Evolutionary conservation across 2,113 vertebrate species (phyloP).

Genomic region (Phaethornis superciliosus): DNA sequence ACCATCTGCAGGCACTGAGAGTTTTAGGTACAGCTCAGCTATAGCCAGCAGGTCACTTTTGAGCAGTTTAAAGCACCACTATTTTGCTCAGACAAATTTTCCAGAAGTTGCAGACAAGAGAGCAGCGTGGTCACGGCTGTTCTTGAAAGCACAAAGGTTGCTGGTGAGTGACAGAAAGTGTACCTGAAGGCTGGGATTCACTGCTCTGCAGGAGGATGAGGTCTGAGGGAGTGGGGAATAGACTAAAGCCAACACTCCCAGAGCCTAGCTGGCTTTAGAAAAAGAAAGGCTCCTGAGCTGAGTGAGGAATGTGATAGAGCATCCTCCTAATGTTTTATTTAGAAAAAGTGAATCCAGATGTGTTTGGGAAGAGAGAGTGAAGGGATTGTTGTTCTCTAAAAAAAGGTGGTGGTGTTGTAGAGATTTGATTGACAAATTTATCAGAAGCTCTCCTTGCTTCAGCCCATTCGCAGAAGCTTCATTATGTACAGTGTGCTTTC

Average conservation of each 20-base stretch:
- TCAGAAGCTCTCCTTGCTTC: not conserved
- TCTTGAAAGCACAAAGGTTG: not conserved
- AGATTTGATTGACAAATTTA: not conserved
- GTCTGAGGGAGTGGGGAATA: not conserved
- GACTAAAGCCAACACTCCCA: not conserved
- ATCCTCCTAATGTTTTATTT: not conserved
- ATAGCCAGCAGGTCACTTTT: not conserved
- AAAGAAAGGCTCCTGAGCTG: not conserved
- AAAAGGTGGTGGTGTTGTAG: not conserved
- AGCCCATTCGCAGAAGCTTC: not conserved
- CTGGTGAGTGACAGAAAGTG: not conserved
- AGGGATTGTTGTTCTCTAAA: not conserved
- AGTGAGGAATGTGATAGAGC: not conserved
- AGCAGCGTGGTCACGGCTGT: not conserved
- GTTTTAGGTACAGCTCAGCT: not conserved
- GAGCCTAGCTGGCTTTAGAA: not conserved
- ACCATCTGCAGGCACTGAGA: not conserved
- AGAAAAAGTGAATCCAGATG: not conserved
- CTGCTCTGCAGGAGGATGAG: not conserved
- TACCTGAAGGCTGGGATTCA: not conserved
- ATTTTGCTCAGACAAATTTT: not conserved
- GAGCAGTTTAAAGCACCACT: not conserved
- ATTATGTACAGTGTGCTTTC: not conserved
- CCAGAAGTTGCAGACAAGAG: not conserved
- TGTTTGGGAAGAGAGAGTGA: not conserved